These are phyloP conservation scores for Bombylius discolor DNA, from an alignment of 2,888 invertebrate species.

Conservation along the genomic window DNA sequence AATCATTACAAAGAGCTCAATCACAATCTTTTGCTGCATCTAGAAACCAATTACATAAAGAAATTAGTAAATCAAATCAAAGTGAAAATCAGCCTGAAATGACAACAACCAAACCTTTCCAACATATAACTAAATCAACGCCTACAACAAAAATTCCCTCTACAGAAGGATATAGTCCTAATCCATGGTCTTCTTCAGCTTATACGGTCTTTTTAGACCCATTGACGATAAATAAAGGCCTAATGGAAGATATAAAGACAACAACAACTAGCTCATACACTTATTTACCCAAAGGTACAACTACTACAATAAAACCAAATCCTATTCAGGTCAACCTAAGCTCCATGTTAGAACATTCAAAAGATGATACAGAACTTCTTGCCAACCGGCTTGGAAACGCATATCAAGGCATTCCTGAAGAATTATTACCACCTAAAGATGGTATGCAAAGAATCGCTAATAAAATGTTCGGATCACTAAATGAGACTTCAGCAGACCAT, in stretches of 20 bases:
- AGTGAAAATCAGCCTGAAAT: slow-evolving; percentile 2
- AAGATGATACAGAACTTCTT: slow-evolving; percentile 12
- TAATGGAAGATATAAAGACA: slow-evolving; percentile 35
- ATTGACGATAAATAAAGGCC: slow-evolving; percentile 54
- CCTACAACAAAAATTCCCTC: slow-evolving; percentile 12
- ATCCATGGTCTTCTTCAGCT: slow-evolving; percentile 40
- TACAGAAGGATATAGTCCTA: slow-evolving; percentile 14
- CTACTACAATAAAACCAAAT: slow-evolving; percentile 28
- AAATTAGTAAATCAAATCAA: slow-evolving; percentile 4
- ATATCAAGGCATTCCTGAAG: slow-evolving; percentile 41
- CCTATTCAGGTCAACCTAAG: slow-evolving; percentile 29
- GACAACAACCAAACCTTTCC: slow-evolving; percentile 10
- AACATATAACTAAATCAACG: slow-evolving; percentile 12
- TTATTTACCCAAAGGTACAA: slow-evolving; percentile 24
- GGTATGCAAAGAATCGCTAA: slow-evolving; percentile 57
- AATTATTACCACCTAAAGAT: slow-evolving; percentile 44
- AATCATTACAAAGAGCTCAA: slow-evolving; percentile 54
- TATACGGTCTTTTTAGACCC: slow-evolving; percentile 60
- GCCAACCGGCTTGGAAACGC: slow-evolving; percentile 35
- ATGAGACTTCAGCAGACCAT: slow-evolving; percentile 59
- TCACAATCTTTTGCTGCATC: slow-evolving; percentile 55
- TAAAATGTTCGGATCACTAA: slow-evolving; percentile 61
- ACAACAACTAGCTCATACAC: slow-evolving; percentile 33
- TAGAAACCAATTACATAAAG: slow-evolving; percentile 13
- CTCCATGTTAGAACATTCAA: neutral